Evolutionary conservation across 2,797 vertebrate species (phyloP), one percentile per base, ranked within the genome.

Genomic region (Tolypeutes matacus): DNA sequence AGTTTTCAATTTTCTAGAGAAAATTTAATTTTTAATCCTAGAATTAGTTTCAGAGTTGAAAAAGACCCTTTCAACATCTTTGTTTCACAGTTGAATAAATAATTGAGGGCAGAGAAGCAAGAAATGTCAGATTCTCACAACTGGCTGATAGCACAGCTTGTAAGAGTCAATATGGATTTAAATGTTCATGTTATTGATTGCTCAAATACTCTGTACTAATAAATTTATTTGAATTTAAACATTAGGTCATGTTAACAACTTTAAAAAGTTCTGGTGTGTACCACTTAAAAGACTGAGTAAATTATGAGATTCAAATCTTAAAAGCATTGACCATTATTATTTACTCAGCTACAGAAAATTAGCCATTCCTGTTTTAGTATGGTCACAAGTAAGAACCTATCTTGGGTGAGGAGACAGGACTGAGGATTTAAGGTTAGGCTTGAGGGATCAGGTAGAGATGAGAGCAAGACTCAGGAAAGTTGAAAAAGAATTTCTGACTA

Each of bases 1-100:
- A 93, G 60, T 92, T 92, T 49, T 60, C 34, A 73, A 5, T 89
- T 96, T 94, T 91, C 25, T 96, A 89, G 39, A 89, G 88, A 72
- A 94, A 92, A 87, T 75, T 94, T 91, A 89, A 76, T 72, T 84
- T 88, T 96, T 91, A 94, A 60, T 83, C 70, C 27, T 96, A 86
- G 34, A 83, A n/a, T 94, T 87, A 62, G 23, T 89, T 96, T 94
- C 87, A 81, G 92, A 95, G 39, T 95, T 93, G 31, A 70, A 58
- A 92, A 89, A 67, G 10, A 77, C 11, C 2, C 75, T 93, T 39
- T 91, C 29, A 89, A 36, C 31, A 2, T 7, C 3, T 88, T 69
- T 76, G 31, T 87, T 96, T 96, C 81, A 89, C 36, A 73, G 58
- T 72, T 94, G 27, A 90, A 73, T 85, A 82, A 88, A 93, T 21